phyloP scores from a whole-genome alignment of 2,888 invertebrate genomes.

The Cataglyphis albicans region DNA sequence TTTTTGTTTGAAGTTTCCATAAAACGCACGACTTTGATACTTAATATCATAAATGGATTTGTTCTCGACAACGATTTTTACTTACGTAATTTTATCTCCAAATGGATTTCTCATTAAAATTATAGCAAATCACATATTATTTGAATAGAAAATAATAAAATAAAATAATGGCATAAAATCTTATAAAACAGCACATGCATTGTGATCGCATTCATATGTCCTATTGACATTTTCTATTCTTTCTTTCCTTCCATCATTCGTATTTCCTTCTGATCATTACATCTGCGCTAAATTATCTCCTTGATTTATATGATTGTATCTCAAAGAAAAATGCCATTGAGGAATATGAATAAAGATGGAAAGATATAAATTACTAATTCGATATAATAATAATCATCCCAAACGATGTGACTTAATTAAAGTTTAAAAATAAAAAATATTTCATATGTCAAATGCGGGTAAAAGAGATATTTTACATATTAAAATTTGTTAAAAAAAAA shows the following conservation, averaged over 20 bases:
- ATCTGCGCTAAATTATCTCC: background rate
- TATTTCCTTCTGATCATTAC: background rate
- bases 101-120: constrained; percentile 10
- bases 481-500: constrained; percentile 10
- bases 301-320: background rate
- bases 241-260: background rate
- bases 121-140: background rate
- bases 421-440: background rate
- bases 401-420: background rate
- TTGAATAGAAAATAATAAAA: constrained; percentile 7
- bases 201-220: constrained; percentile 3
- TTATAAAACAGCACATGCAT: constrained; percentile 2
- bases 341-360: background rate
- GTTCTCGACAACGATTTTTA: background rate
- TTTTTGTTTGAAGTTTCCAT: background rate
- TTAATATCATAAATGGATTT: constrained; percentile 35
- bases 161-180: background rate
- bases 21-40: constrained; percentile 8
- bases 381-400: background rate
- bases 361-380: background rate
- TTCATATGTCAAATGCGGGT: background rate
- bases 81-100: constrained; percentile 25
- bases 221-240: constrained; percentile 13
- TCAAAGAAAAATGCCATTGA: background rate
- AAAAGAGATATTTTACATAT: background rate